Base-by-base conservation (phyloP, 2,113 vertebrate species). In the Thalassoma bifasciatum region DNA sequence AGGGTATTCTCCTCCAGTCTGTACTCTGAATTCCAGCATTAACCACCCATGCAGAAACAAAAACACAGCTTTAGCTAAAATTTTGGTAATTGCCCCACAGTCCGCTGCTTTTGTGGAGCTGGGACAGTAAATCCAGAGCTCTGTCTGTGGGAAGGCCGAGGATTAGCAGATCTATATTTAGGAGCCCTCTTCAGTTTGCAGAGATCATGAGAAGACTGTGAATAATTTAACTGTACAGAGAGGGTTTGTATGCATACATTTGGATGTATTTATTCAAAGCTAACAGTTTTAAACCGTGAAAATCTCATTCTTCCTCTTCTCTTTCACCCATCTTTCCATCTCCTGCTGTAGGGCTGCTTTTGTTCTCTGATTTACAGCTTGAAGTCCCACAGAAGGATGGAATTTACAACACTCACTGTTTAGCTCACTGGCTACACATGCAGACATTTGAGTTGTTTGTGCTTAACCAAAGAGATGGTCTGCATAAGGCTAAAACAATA, bases 111-210 rank as follows among this genome's bases (percentile, higher is more conserved):
- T 85, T 49, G 38, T 66, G 26, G 81, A 88, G 66, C 70, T 56
- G 58, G 63, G 60, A 44, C 46, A 7, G 22, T 64, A 89, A 91
- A 88, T 90, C 72, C 81, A 64, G 16, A 72, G 14, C 44, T 49
- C 26, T 67, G 52, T 71, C 51, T 34, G 44, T 40, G 58, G 44
- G 30, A 89, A 71, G 16, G 67, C 56, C 10, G 57, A 24, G 50
- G 68, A 79, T 84, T 88, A 63, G 66, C 47, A 52, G 49, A 22
- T 21, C 83, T 86, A 86, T 86, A 86, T 87, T 87, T 92, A 85
- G 84, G 30, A 34, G 26, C 54, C 38, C 24, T 47, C 12, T 53
- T 56, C 44, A 61, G 62, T 77, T 70, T 62, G 34, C 42, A 51
- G 52, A 59, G 26, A 83, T 83, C 72, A 52, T 56, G 49, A 65